phyloP scores from a whole-genome alignment of 1,140 invertebrate species.

The Heliconius melpomene region DNA sequence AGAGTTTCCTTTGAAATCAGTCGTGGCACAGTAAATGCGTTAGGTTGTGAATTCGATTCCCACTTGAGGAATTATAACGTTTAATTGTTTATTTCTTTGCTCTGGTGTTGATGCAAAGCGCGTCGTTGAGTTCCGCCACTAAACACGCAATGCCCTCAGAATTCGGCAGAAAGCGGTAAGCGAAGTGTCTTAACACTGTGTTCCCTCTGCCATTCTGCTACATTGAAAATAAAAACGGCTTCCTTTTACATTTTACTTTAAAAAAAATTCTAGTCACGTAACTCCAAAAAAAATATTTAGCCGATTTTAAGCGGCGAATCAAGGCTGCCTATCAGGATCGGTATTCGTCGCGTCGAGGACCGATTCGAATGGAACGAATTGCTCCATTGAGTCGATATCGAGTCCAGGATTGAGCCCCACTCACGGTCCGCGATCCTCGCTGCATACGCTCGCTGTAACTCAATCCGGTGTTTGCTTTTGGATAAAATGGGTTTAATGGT shows the following conservation, averaged over 20 bases:
- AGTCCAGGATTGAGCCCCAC: constrained; percentile 49
- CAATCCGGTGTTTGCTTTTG: constrained; percentile 62
- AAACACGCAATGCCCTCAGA: no score
- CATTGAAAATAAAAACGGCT: no score
- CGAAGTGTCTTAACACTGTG: no score
- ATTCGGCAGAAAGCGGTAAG: no score
- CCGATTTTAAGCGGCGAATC: constrained; percentile 46
- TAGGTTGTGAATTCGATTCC: no score
- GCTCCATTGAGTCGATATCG: constrained; percentile 54
- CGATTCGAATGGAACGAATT: constrained; percentile 50
- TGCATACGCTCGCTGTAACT: constrained; percentile 50
- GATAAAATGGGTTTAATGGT: constrained; percentile 53
- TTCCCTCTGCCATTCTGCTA: no score
- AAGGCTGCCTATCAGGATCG: constrained; percentile 41
- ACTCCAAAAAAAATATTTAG: constrained; percentile 46
- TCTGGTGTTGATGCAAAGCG: no score
- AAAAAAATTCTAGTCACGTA: constrained; percentile 38
- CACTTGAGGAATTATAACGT: no score
- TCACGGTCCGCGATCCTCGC: constrained; percentile 43
- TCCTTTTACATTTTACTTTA: constrained; percentile 26
- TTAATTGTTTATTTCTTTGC: no score
- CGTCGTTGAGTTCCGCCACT: no score
- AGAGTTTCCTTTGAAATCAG: no score
- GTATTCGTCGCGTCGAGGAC: constrained; percentile 43
- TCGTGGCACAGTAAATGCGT: no score